These are phyloP conservation scores for Dunckerocampus dactyliophorus DNA, from an alignment of 2,113 vertebrate species.

Conservation along the genomic window DNA sequence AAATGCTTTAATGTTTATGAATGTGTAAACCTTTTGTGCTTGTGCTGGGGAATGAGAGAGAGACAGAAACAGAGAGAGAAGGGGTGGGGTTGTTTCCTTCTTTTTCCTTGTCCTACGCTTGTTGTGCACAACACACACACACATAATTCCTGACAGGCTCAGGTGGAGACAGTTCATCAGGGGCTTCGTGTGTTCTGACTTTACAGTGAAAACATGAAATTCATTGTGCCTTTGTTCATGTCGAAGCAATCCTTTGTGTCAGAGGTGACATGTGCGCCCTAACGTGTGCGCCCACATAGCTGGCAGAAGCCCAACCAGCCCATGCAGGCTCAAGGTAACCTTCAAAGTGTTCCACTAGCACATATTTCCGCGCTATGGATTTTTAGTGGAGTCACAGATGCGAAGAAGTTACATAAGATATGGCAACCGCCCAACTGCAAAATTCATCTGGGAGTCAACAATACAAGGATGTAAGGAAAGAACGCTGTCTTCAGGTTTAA, in stretches of 20 bases:
- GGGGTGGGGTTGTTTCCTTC: background rate
- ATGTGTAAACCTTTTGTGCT: slow-evolving; percentile 50
- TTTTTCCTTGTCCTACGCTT: background rate
- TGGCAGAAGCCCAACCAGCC: background rate
- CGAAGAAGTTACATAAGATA: slow-evolving; percentile 19
- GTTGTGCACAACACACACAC: background rate
- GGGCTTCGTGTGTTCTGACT: slow-evolving; percentile 16
- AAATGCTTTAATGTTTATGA: slow-evolving; percentile 56
- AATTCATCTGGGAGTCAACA: slow-evolving; percentile 11
- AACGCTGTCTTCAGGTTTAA: background rate
- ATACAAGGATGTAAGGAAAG: slow-evolving; percentile 4
- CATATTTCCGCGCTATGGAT: slow-evolving; percentile 10
- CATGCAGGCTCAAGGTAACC: background rate
- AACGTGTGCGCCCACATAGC: background rate
- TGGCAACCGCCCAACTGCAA: slow-evolving; percentile 13
- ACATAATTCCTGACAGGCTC: slow-evolving; percentile 3
- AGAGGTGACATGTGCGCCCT: background rate
- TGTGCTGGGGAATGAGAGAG: slow-evolving; percentile 22
- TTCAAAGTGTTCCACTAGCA: slow-evolving; percentile 5
- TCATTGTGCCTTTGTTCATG: background rate
- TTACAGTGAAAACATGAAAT: slow-evolving; percentile 6
- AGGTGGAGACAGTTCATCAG: background rate
- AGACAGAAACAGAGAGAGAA: background rate
- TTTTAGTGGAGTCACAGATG: slow-evolving; percentile 11
- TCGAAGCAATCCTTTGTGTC: too few relatives aligned